phyloP scores from a whole-genome alignment of 1,140 invertebrate species.

The Onthophagus taurus region DNA sequence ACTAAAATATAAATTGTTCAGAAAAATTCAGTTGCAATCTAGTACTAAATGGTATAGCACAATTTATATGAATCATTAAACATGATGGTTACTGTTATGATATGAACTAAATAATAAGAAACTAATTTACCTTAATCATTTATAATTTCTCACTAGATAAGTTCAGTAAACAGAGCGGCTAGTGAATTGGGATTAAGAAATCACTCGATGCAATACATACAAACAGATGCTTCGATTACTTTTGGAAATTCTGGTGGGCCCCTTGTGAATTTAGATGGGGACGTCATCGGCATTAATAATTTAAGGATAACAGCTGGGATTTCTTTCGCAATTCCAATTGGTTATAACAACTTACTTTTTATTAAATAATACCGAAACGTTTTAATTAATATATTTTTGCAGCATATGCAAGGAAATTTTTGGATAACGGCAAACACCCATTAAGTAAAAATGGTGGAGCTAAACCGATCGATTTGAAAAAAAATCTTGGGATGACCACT shows the following conservation, averaged over 20 bases:
- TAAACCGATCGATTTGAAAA: conserved; percentile 19
- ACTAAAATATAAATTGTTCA: too few species aligned
- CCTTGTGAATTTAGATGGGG: conserved; percentile 84
- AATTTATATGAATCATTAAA: too few species aligned
- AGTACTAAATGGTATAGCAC: too few species aligned
- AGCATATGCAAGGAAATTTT: conserved; percentile 81
- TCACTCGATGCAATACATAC: conserved; percentile 84
- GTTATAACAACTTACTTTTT: conserved; percentile 16
- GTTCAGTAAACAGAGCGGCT: conserved; percentile 63
- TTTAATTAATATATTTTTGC: conserved; percentile 2
- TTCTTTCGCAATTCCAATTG: conserved; percentile 89
- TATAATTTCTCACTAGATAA: too few species aligned
- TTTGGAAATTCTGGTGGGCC: conserved; percentile 94
- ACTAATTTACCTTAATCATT: too few species aligned
- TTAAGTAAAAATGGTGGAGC: conserved; percentile 22
- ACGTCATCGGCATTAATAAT: conserved; percentile 90
- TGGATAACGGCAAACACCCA: conserved; percentile 47
- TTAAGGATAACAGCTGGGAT: conserved; percentile 89
- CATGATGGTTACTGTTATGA: too few species aligned
- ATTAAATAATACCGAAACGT: not conserved
- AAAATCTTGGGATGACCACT: not conserved
- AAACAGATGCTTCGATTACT: conserved; percentile 91
- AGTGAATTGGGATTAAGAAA: conserved; percentile 69
- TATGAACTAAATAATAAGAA: too few species aligned
- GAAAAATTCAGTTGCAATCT: too few species aligned